Evolutionary conservation across 2,797 vertebrate species (phyloP).

Genomic region (Amniataba percoides): DNA sequence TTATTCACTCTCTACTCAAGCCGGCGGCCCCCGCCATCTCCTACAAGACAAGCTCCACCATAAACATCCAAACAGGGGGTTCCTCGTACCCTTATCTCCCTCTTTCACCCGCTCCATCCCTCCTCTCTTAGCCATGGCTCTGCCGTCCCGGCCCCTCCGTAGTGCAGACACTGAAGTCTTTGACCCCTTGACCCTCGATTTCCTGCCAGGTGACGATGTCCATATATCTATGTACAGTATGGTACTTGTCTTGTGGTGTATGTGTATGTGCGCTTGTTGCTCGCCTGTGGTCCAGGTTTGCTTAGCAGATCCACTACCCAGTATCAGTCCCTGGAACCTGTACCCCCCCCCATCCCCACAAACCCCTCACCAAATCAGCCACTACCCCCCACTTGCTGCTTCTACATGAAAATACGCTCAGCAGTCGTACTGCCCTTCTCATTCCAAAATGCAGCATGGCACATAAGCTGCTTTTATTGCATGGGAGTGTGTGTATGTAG

Average conservation of each 20-base stretch:
- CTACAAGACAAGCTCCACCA: conserved; percentile 85
- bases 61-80: conserved; percentile 67
- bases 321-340: conserved; percentile 63
- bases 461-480: conserved; percentile 82
- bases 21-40: conserved; percentile 86
- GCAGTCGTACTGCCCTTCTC: conserved; percentile 77
- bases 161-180: conserved; percentile 72
- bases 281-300: conserved; percentile 80
- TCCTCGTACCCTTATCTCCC: conserved; percentile 38
- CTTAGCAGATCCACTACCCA: conserved; percentile 76
- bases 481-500: conserved; percentile 80
- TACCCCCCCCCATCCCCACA: neutral
- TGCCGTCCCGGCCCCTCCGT: conserved; percentile 73
- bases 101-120: conserved; percentile 35
- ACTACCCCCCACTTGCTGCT: conserved; percentile 71
- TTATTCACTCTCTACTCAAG: conserved; percentile 51
- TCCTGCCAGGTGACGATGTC: conserved; percentile 81
- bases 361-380: conserved; percentile 38
- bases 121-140: conserved; percentile 71
- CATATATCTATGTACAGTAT: conserved; percentile 85
- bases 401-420: conserved; percentile 76
- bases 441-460: conserved; percentile 82
- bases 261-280: conserved; percentile 82
- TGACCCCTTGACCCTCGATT: conserved; percentile 65
- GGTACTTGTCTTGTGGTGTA: conserved; percentile 86